A percentile compares a stretch with the other conserved stretches of the same genome.
Evolutionary conservation across 2,888 invertebrate species (phyloP).

Genomic region (Caenorhabditis sp.): DNA sequence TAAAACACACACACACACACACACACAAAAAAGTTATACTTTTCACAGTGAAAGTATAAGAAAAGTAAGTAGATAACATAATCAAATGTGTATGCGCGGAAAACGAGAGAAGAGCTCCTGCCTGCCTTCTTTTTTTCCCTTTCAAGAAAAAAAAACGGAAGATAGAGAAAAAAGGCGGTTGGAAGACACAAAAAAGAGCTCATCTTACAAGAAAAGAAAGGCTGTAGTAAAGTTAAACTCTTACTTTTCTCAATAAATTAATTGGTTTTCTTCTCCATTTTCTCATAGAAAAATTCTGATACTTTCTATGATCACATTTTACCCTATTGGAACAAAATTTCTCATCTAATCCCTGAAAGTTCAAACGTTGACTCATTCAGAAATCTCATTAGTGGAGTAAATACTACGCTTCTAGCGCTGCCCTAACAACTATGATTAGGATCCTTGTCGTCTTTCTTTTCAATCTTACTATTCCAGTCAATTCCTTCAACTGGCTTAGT

Average conservation of each 20-base stretch:
- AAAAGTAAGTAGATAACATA: constrained; percentile 35
- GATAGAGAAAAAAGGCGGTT: constrained; percentile 10
- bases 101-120: constrained; percentile 2
- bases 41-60: constrained; percentile 1
- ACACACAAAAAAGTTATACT: too few relatives aligned
- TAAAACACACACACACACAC: too few relatives aligned
- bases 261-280: neutral
- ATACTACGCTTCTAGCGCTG: too few relatives aligned
- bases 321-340: too few relatives aligned
- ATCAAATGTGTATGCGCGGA: constrained; percentile 27
- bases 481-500: too few relatives aligned
- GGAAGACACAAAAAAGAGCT: constrained; percentile 9
- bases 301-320: too few relatives aligned
- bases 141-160: constrained; percentile 11
- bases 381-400: too few relatives aligned
- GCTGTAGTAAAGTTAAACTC: constrained; percentile 1
- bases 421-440: too few relatives aligned
- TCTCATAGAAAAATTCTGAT: neutral
- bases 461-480: too few relatives aligned
- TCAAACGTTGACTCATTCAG: too few relatives aligned
- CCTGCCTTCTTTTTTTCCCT: neutral
- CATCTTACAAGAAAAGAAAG: constrained; percentile 25
- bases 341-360: too few relatives aligned
- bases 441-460: too few relatives aligned
- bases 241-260: neutral